Percentiles rank a stretch among this genome's conserved stretches.
These are phyloP conservation scores for Chroicocephalus ridibundus DNA, from an alignment of 2,113 vertebrate species.

Conservation along the genomic window DNA sequence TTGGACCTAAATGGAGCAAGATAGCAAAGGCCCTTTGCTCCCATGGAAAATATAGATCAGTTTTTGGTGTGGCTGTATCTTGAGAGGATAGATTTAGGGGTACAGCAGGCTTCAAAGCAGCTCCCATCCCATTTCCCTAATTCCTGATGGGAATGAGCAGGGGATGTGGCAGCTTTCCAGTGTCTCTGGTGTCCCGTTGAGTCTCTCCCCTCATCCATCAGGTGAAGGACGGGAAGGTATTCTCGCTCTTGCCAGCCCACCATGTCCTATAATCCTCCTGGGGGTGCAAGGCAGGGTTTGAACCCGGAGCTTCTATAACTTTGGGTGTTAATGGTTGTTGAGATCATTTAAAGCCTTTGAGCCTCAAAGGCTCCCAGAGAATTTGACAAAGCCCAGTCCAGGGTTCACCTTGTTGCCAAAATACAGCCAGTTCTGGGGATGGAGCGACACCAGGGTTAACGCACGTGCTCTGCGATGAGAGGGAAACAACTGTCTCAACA, in stretches of 20 bases:
- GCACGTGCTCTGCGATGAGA: rapidly evolving
- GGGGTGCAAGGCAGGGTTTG: neutral
- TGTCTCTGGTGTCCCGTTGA: neutral
- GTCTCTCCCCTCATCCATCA: neutral
- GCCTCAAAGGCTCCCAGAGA: neutral
- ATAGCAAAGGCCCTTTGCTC: neutral
- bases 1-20: neutral
- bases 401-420: neutral
- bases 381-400: neutral
- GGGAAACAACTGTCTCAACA: neutral
- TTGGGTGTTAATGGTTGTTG: neutral
- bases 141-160: neutral
- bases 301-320: neutral
- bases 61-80: neutral
- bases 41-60: neutral
- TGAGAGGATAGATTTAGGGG: neutral
- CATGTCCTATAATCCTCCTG: neutral
- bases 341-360: neutral
- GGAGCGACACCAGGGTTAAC: rapidly evolving
- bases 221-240: neutral
- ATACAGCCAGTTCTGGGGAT: neutral
- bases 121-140: neutral
- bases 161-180: neutral
- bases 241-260: neutral
- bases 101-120: neutral